These are phyloP conservation scores for Epiblema foenella DNA, from an alignment of 2,888 invertebrate genomes.

Conservation along the genomic window DNA sequence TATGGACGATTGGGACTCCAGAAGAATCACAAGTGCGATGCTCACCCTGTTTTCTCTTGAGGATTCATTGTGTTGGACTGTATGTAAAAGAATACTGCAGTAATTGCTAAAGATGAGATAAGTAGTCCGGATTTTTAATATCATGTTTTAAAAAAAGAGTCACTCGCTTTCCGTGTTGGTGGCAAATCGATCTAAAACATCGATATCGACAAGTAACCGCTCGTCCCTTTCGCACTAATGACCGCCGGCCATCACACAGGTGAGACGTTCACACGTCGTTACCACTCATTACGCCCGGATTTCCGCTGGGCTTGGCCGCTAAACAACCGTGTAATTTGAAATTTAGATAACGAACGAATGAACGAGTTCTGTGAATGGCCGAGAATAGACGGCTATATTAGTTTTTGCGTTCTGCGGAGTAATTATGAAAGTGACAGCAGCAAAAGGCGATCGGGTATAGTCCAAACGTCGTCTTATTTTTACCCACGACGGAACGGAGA, in stretches of 20 bases:
- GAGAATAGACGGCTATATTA: conserved; percentile 26
- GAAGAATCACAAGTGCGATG: no score
- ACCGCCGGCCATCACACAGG: conserved; percentile 54
- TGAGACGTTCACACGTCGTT: conserved; percentile 80
- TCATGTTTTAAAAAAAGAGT: no score
- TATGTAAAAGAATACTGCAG: no score
- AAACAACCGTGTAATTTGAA: conserved; percentile 73
- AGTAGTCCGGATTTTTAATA: no score
- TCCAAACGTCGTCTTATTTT: no score
- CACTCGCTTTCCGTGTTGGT: no score
- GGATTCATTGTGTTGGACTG: no score
- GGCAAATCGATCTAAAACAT: conserved; percentile 2
- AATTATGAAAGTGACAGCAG: neutral
- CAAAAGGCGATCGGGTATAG: neutral
- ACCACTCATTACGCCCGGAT: conserved; percentile 72
- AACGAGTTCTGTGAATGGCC: conserved; percentile 33
- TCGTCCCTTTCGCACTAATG: conserved; percentile 45
- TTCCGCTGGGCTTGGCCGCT: conserved; percentile 67
- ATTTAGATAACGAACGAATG: conserved; percentile 48
- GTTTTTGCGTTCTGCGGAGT: conserved; percentile 13
- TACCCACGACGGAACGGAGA: no score
- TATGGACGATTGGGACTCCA: no score
- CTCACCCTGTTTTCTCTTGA: no score
- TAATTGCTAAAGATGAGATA: no score
- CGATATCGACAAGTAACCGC: neutral